Base-by-base conservation (phyloP, 2,888 invertebrate species). In the Lampropteryx suffumata region DNA sequence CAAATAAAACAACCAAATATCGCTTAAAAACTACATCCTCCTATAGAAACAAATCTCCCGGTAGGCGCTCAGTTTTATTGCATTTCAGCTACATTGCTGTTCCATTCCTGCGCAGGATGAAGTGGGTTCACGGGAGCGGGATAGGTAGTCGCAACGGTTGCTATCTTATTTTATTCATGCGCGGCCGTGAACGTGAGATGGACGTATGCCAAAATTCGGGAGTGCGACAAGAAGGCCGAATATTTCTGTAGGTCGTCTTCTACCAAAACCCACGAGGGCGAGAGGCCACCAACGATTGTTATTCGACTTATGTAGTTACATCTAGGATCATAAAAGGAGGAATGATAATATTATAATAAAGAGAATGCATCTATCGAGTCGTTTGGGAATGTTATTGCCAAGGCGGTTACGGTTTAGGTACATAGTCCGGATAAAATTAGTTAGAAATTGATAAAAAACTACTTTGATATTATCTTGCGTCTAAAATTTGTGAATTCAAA, bases 131-230 rank as follows among this genome's bases (percentile, higher is more conserved):
- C 57, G 45, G 46, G 79, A 86, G 72, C 49, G 77, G 75, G 83
- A 82, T 69, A 67, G 80, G 64, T 74, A 77, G 71, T 64, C 66
- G 64, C 69, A 70, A 71, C 71, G 71, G 67, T 71, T 71, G 69
- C 75, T 69, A 67, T 79, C 81, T 79, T 83, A 78, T 80, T 82
- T 85, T 84, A 84, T 85, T 84, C 79, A 84, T 80, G 79, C 75
- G 77, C 64, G 54, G 61, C 69, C 61, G 79, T 50, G 53, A 56
- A 54, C 52, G 50, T 50, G 62, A 79, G 81, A 84, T 71, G 70
- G 82, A 60, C 61, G 68, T 69, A 81, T 65, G 64, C 55, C 63
- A 62, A 64, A 62, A 61, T 66, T 65, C 57, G 71, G 64, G 71
- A 44, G 80, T 65, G 68, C 71, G 76, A 79, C 67, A 72, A 71